phyloP scores from a whole-genome alignment of 2,113 vertebrate species.

The Erinaceus europaeus region DNA sequence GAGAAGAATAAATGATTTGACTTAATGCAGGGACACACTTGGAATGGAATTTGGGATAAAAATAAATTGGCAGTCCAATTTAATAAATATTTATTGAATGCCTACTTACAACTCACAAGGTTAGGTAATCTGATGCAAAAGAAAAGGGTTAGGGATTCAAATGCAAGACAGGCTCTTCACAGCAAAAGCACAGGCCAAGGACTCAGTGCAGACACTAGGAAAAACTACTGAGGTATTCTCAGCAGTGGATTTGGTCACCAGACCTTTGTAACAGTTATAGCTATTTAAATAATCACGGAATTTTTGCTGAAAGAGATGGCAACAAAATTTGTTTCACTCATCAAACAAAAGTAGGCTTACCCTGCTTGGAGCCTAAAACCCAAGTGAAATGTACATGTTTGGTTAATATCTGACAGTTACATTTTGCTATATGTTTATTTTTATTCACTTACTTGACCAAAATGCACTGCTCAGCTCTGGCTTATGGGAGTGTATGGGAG shows the following conservation, averaged over 20 bases:
- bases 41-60: slow-evolving; percentile 1
- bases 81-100: neutral
- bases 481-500: too few relatives aligned
- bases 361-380: neutral
- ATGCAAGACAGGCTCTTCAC: neutral
- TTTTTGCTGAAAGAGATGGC: neutral
- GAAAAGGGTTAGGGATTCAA: neutral
- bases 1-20: slow-evolving; percentile 56
- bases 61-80: neutral
- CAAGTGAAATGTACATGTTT: neutral
- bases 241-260: neutral
- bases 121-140: neutral
- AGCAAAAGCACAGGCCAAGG: neutral
- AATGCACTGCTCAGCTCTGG: too few relatives aligned
- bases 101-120: neutral
- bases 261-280: neutral
- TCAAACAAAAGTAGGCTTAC: neutral
- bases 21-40: slow-evolving; percentile 28
- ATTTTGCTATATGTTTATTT: too few relatives aligned
- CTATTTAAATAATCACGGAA: neutral
- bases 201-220: too few relatives aligned
- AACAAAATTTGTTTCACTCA: neutral
- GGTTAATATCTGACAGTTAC: neutral
- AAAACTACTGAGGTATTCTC: neutral
- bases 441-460: too few relatives aligned